Evolutionary conservation across 2,797 vertebrate species (phyloP), one percentile per base, ranked within the genome.

Genomic region (Anabacerthia variegaticeps): DNA sequence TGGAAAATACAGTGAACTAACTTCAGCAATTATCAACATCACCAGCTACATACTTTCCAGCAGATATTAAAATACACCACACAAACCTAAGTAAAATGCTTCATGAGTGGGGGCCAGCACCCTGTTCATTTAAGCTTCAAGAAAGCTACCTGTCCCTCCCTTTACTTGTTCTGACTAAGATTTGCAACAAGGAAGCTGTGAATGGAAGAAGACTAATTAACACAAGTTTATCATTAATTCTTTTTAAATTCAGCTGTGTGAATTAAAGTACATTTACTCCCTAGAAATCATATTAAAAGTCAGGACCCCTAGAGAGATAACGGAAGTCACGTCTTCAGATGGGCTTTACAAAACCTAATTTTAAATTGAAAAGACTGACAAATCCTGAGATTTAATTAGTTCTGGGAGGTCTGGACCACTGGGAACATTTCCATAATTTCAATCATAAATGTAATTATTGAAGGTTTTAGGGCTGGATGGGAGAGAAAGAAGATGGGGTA

Each of bases 371-470:
- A 93, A 82, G 72, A 26, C 34, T 80, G 78, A 46, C 41, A 92
- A 58, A 83, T 77, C 52, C 54, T 68, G 48, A 89, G 21, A 58
- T 89, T 96, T 95, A 94, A 96, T 96, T 94, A 95, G 61, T 54
- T 26, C 46, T 93, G 88, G 81, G 68, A 93, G 86, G 81, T 87
- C 75, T 85, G 84, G 34, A 91, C 49, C 5, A 0, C 78, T 78
- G 81, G 91, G 56, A 89, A 68, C 36, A 65, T 75, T 77, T 89
- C 87, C 68, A 72, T 77, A 74, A 78, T 89, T 94, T 85, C 65
- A 88, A 61, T 68, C 68, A 79, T 46, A 78, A 89, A 71, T 93
- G 68, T 46, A 85, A 89, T 83, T 77, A 65, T 37, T 68, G 49
- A 55, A 85, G 37, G 20, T 77, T 96, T 90, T 84, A 78, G 36